Conservation (phyloP, 2,888 invertebrate species). For the Torymus aiolomorphi region DNA sequence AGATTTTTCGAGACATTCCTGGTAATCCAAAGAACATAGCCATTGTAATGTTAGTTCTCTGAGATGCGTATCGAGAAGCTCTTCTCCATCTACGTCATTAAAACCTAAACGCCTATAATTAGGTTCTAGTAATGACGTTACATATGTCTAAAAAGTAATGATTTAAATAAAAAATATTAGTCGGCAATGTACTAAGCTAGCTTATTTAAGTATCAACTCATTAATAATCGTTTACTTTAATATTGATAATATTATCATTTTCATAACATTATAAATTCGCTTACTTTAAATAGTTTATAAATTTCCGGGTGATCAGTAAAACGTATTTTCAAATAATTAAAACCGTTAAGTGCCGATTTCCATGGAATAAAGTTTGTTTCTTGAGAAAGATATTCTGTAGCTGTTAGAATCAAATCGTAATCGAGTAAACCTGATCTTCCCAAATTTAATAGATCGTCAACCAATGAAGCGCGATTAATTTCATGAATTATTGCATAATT, state of each 20-base stretch:
- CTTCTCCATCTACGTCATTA: constrained; percentile 80
- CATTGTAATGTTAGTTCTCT: constrained; percentile 65
- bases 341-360: constrained; percentile 72
- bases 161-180: too few species aligned
- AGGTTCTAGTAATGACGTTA: constrained; percentile 80
- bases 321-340: constrained; percentile 62
- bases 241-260: too few species aligned
- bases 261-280: too few species aligned
- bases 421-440: constrained; percentile 78
- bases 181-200: too few species aligned
- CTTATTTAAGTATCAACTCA: too few species aligned
- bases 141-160: constrained; percentile 77
- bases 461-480: constrained; percentile 77
- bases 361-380: constrained; percentile 77
- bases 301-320: constrained; percentile 68
- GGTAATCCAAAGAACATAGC: constrained; percentile 63
- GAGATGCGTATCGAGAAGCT: constrained; percentile 80
- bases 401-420: constrained; percentile 80
- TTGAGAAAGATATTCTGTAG: constrained; percentile 76
- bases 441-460: constrained; percentile 77
- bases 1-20: constrained; percentile 59
- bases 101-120: constrained; percentile 80
- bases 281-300: constrained; percentile 62
- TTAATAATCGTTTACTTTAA: too few species aligned
- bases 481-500: constrained; percentile 72